phyloP scores from a whole-genome alignment of 2,888 invertebrate species.

The Tenthredo notha region DNA sequence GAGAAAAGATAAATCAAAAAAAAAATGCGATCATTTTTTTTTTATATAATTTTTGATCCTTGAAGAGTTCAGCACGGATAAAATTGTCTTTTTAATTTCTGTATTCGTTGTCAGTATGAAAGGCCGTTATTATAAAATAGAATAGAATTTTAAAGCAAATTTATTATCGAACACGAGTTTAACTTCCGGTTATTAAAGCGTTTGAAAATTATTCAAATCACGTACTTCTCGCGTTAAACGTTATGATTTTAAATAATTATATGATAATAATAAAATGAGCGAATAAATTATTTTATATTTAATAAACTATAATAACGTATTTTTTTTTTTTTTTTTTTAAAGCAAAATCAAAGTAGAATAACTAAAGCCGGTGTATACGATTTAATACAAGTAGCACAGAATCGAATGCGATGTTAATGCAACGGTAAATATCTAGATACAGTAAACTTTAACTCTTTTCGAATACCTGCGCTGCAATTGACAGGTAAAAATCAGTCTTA shows the following conservation, averaged over 20 bases:
- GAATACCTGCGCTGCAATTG: background rate
- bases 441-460: background rate
- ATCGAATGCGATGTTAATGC: background rate
- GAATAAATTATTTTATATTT: background rate
- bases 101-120: background rate
- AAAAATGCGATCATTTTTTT: too few relatives aligned
- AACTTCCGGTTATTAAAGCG: too few relatives aligned
- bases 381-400: background rate
- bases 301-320: background rate
- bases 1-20: too few relatives aligned
- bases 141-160: background rate
- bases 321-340: too few relatives aligned
- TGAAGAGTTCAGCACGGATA: too few relatives aligned
- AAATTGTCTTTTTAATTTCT: background rate
- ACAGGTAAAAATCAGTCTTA: background rate
- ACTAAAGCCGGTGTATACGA: background rate
- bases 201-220: too few relatives aligned
- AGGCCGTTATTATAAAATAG: background rate
- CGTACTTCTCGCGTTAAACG: too few relatives aligned
- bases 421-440: slow-evolving; percentile 12
- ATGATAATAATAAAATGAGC: background rate
- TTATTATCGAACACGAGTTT: background rate
- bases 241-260: too few relatives aligned
- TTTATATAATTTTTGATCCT: too few relatives aligned
- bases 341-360: too few relatives aligned